Evolutionary conservation across 2,797 vertebrate genomes (phyloP).

Genomic region (Hypotaenidia philippensis): DNA sequence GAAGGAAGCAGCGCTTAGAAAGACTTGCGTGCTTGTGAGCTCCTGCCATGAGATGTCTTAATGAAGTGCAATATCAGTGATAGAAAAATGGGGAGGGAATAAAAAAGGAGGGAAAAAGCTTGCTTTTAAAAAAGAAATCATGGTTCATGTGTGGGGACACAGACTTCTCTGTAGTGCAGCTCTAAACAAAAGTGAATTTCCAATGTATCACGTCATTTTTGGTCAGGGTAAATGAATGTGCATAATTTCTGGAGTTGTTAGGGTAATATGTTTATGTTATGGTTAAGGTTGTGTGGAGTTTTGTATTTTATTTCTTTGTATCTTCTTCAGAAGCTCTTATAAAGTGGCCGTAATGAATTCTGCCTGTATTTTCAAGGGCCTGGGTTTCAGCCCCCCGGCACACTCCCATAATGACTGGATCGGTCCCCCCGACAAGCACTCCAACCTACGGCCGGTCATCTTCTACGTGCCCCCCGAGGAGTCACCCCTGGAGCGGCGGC

Average conservation of each 20-base stretch:
- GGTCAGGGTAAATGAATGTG: rapidly evolving
- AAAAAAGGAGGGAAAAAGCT: too few species aligned
- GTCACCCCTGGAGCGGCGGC: slow-evolving; percentile 82
- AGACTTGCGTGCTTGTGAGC: rapidly evolving
- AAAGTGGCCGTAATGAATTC: rapidly evolving
- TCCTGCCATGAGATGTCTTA: not conserved
- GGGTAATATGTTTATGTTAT: rapidly evolving
- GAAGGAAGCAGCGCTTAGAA: not conserved
- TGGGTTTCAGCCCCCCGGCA: slow-evolving; percentile 80
- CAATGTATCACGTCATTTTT: rapidly evolving
- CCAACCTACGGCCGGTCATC: slow-evolving; percentile 89
- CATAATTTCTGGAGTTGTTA: rapidly evolving
- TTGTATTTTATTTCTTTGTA: rapidly evolving
- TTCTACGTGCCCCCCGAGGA: slow-evolving; percentile 86
- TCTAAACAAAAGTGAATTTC: not conserved
- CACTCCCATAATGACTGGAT: slow-evolving; percentile 91
- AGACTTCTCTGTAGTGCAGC: not conserved
- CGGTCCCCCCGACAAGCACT: slow-evolving; percentile 89
- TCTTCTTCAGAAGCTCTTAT: rapidly evolving
- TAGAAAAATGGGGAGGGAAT: too few species aligned
- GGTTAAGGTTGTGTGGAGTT: not conserved
- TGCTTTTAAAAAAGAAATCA: not conserved
- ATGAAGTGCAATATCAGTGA: rapidly evolving
- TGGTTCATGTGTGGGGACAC: not conserved
- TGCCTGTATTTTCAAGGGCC: slow-evolving; percentile 67